Conservation (phyloP, 2,797 vertebrate genomes). For the Mallotus villosus region DNA sequence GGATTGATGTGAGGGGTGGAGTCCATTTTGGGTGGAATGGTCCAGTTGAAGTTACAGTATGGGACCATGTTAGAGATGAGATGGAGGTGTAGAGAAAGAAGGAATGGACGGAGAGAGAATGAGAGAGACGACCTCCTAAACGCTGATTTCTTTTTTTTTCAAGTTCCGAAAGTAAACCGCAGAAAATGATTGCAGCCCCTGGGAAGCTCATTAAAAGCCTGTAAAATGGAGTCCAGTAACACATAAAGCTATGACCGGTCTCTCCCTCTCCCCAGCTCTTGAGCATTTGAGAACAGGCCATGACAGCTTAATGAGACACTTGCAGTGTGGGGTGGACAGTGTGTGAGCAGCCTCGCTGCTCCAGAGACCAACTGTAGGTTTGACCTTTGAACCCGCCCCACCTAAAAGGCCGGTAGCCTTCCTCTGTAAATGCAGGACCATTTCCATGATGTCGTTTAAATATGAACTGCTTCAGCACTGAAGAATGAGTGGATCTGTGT, state of each 20-base stretch:
- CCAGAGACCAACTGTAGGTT: slow-evolving; percentile 7
- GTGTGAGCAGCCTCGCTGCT: slow-evolving; percentile 11
- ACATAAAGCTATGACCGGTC: slow-evolving; percentile 74
- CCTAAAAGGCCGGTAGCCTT: too few relatives aligned
- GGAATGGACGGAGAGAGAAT: slow-evolving; percentile 37
- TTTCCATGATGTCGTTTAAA: not conserved
- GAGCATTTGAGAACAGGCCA: slow-evolving; percentile 69
- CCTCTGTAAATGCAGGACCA: not conserved
- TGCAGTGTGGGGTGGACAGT: slow-evolving; percentile 48
- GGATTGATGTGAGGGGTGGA: slow-evolving; percentile 52
- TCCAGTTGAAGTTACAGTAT: not conserved
- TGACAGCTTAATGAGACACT: slow-evolving; percentile 69
- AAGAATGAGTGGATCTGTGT: too few relatives aligned
- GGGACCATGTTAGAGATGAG: not conserved
- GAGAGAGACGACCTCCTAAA: slow-evolving; percentile 22
- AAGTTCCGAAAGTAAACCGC: slow-evolving; percentile 74
- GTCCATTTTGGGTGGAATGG: not conserved
- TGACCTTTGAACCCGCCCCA: slow-evolving; percentile 11
- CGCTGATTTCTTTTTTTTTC: not conserved
- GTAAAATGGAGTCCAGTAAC: slow-evolving; percentile 80
- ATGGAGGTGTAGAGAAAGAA: slow-evolving; percentile 42
- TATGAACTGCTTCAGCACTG: too few relatives aligned
- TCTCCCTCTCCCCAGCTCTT: slow-evolving; percentile 63
- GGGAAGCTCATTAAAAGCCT: slow-evolving; percentile 83
- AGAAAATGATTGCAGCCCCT: slow-evolving; percentile 80